A percentile compares a stretch with the other conserved stretches of the same genome.
phyloP scores from a whole-genome alignment of 64 coral and sea anemone genomes.

The Dendronephthya gigantea region DNA sequence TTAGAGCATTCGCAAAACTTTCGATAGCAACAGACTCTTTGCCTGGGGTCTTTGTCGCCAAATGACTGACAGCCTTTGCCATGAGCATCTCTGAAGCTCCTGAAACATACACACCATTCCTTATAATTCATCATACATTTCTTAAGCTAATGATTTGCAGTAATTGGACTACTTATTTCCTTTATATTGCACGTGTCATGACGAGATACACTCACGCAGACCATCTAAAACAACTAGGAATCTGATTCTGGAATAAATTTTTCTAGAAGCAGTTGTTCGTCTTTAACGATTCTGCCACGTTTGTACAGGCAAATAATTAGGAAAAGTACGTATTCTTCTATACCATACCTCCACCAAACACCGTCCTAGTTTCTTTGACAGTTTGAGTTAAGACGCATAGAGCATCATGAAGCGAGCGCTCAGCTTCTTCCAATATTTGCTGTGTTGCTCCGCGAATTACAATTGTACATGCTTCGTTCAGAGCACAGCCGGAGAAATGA shows the following conservation, averaged over 20 bases:
- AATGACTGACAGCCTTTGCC: slow-evolving; percentile 82
- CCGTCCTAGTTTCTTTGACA: slow-evolving; percentile 92
- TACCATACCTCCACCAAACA: slow-evolving; percentile 75
- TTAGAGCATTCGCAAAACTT: slow-evolving; percentile 67
- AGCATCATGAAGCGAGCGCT: slow-evolving; percentile 93
- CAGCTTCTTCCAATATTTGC: slow-evolving; percentile 96
- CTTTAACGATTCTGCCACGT: no score
- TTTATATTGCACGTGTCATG: no score
- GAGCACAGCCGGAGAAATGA: slow-evolving; percentile 89
- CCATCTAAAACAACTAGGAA: no score
- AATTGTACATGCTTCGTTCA: slow-evolving; percentile 99
- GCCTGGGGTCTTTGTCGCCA: slow-evolving; percentile 81
- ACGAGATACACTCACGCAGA: no score
- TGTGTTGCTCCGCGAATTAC: slow-evolving; percentile 84
- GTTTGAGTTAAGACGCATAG: slow-evolving; percentile 94
- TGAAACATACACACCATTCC: background rate
- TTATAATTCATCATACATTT: background rate
- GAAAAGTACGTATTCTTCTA: background rate
- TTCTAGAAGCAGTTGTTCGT: no score
- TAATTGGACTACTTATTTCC: no score
- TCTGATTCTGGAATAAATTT: no score
- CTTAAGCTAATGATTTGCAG: background rate
- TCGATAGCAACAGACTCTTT: slow-evolving; percentile 91
- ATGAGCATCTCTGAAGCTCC: slow-evolving; percentile 96
- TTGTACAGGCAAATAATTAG: no score